Evolutionary conservation across 2,888 invertebrate genomes (phyloP).

Genomic region (Hemicrepidius hirtus): DNA sequence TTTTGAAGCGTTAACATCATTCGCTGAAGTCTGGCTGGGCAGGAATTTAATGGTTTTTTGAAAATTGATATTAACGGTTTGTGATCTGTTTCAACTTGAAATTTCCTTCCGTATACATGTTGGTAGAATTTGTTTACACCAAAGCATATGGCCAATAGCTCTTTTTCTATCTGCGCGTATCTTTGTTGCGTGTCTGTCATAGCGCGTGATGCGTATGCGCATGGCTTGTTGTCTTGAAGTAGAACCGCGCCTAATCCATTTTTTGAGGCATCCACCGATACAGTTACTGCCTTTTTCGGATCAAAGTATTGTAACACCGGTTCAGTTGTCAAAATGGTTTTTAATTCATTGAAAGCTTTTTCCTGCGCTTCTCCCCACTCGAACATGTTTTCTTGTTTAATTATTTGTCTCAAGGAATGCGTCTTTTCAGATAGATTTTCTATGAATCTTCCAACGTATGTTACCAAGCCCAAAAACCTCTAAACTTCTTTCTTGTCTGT

Average conservation of each 20-base stretch:
- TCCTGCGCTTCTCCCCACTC: too few species aligned
- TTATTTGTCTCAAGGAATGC: too few species aligned
- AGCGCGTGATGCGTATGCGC: constrained; percentile 63
- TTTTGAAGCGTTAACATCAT: too few species aligned
- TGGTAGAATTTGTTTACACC: constrained; percentile 62
- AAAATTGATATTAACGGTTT: constrained; percentile 40
- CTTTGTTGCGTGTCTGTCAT: constrained; percentile 36
- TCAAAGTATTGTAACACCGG: constrained; percentile 32
- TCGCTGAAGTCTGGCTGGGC: constrained; percentile 19
- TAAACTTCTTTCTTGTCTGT: constrained; percentile 27
- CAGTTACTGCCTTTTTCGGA: constrained; percentile 8
- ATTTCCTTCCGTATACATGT: constrained; percentile 60
- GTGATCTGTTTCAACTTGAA: constrained; percentile 52
- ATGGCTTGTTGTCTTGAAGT: constrained; percentile 63
- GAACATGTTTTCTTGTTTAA: too few species aligned
- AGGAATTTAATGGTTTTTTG: constrained; percentile 21
- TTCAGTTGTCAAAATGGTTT: neutral
- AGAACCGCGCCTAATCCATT: constrained; percentile 61
- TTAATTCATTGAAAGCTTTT: too few species aligned
- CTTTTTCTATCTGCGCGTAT: constrained; percentile 61
- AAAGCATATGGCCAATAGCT: constrained; percentile 63
- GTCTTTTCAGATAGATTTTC: constrained; percentile 30
- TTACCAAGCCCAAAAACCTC: constrained; percentile 4
- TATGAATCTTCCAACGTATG: constrained; percentile 20
- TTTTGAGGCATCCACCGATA: constrained; percentile 39